Percentiles rank a stretch among this genome's conserved stretches.
Conservation (phyloP, 1,140 invertebrate species). For the Latrodectus geometricus region DNA sequence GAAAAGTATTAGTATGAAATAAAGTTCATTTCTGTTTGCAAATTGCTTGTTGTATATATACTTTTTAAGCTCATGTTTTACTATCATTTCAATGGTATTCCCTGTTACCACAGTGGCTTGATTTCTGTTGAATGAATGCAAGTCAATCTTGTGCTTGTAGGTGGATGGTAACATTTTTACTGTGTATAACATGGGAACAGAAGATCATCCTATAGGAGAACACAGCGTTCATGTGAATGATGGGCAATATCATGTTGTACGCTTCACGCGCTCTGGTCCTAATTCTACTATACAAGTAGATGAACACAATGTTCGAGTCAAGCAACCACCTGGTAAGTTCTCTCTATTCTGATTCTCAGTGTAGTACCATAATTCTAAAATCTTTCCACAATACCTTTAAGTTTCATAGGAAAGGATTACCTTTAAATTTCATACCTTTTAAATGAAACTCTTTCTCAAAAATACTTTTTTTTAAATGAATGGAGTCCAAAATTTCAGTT, state of each 20-base stretch:
- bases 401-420: too few species aligned
- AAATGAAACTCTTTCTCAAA: too few species aligned
- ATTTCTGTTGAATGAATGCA: too few species aligned
- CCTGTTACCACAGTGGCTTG: too few species aligned
- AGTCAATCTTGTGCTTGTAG: slow-evolving; percentile 65
- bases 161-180: slow-evolving; percentile 91
- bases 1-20: too few species aligned
- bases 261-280: slow-evolving; percentile 87
- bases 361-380: background rate
- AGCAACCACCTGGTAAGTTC: slow-evolving; percentile 73
- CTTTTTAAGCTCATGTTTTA: too few species aligned
- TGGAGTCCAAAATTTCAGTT: too few species aligned
- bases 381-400: background rate
- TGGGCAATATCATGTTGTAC: slow-evolving; percentile 91
- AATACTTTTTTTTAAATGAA: too few species aligned
- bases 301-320: slow-evolving; percentile 74
- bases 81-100: too few species aligned
- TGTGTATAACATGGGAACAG: slow-evolving; percentile 93
- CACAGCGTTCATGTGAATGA: slow-evolving; percentile 90
- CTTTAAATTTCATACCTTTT: too few species aligned
- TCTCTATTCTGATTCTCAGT: background rate
- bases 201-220: slow-evolving; percentile 91
- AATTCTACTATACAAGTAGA: slow-evolving; percentile 93
- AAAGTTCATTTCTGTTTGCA: too few species aligned
- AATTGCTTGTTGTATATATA: too few species aligned